phyloP scores from a whole-genome alignment of 2,113 vertebrate species.

The Acanthochromis polyacanthus region DNA sequence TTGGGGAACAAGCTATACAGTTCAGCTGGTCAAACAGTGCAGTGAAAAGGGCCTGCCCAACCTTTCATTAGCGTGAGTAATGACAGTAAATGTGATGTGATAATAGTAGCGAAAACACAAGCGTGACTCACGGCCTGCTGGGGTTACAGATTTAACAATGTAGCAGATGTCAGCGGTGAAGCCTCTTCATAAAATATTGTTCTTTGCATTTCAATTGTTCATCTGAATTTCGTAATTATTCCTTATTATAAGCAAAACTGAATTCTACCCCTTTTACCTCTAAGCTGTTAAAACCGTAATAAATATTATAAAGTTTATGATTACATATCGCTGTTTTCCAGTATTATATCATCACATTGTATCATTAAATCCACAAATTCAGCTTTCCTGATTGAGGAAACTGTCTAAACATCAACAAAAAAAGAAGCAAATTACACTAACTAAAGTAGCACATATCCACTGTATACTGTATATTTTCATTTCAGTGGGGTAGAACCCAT shows the following conservation, averaged over 20 bases:
- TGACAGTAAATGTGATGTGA: conserved; percentile 53
- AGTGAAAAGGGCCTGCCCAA: conserved; percentile 45
- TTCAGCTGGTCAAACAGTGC: conserved; percentile 71
- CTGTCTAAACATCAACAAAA: no score
- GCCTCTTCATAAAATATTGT: not conserved
- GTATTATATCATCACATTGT: not conserved
- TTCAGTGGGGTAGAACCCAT: no score
- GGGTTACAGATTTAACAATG: conserved; percentile 14
- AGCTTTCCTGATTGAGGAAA: not conserved
- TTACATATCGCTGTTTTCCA: no score
- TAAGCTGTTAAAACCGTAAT: no score
- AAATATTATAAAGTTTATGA: not conserved
- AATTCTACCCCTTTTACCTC: no score
- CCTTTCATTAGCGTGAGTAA: conserved; percentile 57
- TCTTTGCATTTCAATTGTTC: not conserved
- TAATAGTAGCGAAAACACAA: conserved; percentile 57
- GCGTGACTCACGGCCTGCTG: conserved; percentile 30
- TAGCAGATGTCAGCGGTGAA: conserved; percentile 35
- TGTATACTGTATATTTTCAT: no score
- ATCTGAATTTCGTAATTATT: not conserved
- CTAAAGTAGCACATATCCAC: no score
- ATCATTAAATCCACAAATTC: not conserved
- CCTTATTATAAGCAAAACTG: not conserved
- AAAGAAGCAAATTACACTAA: no score
- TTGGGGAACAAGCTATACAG: conserved; percentile 13